Evolutionary conservation across 2,797 vertebrate species (phyloP).

Genomic region (Myioborus melanocephalus): DNA sequence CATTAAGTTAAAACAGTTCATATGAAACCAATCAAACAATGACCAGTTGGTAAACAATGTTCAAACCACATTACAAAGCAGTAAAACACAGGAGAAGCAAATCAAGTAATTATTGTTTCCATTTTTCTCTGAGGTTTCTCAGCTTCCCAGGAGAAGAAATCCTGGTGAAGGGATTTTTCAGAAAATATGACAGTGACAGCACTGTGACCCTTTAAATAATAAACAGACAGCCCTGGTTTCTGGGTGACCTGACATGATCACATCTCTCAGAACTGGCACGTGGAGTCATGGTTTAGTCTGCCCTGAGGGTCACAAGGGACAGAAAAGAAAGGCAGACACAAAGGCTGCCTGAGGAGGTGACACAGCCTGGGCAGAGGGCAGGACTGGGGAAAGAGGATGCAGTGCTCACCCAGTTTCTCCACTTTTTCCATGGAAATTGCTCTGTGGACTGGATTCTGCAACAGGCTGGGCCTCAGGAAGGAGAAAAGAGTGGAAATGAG

Average conservation of each 20-base stretch:
- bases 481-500: background rate
- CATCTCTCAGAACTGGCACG: rapidly evolving
- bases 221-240: background rate
- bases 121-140: no score
- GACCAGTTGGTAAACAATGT: no score
- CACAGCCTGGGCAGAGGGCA: background rate
- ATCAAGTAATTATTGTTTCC: no score
- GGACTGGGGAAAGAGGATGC: background rate
- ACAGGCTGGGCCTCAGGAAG: background rate
- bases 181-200: no score
- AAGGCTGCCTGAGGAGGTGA: background rate
- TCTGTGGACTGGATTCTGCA: background rate
- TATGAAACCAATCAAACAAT: no score
- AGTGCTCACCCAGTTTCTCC: background rate
- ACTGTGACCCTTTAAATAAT: background rate
- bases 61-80: no score
- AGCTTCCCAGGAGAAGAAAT: no score
- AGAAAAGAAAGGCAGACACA: background rate
- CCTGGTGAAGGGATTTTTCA: no score
- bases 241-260: background rate
- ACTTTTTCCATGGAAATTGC: background rate
- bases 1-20: no score
- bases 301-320: background rate
- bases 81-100: no score
- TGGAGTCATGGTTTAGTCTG: background rate